Base-by-base conservation (phyloP, 2,888 invertebrate species). In the Helobdella robusta region DNA sequence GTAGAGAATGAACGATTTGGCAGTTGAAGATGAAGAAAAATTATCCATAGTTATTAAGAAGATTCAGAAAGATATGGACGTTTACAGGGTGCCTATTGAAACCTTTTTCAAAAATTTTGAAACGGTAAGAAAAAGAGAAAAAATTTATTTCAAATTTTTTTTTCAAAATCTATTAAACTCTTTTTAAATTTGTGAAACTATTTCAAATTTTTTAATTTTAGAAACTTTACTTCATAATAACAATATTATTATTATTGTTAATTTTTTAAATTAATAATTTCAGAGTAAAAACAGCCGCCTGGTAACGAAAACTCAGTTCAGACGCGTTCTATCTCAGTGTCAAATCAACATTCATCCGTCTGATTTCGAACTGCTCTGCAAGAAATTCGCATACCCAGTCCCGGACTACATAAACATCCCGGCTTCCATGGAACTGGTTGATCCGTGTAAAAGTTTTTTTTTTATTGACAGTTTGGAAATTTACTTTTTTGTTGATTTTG, bases 31-130 rank as follows among this genome's bases (percentile, higher is more conserved):
- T 52, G 79, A 79, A 59, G 69, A 66, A 3, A 68, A 74, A 34
- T 63, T 78, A 3, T 60, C 68, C 23, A 68, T 71, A 48, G 73
- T 78, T 6, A 61, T 79, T 25, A 66, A 68, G 25, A 70, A 73
- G 59, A 73, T 79, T 11, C 66, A 72, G 1, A 75, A 77, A 50
- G 74, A 77, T 68, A 77, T 78, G 23, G 66, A 70, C n/a, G 73
- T 75, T 44, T 68, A 76, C n/a, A 68, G 78, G 50, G 71, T 78
- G 4, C 73, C 75, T 72, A 74, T 80, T 73, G 77, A 77, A 68
- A 75, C 76, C 28, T 80, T 78, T 71, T 79, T 79, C 72, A 79
- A 78, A 70, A 78, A 79, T 70, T 79, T 73, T 70, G 79, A 79
- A 68, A 73, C 78, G 72, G 79, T 79, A 71, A 66, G 73, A 68